Evolutionary conservation across 2,888 invertebrate species (phyloP), one percentile per base, ranked within the genome.

Genomic region (Scaptomyza parva): DNA sequence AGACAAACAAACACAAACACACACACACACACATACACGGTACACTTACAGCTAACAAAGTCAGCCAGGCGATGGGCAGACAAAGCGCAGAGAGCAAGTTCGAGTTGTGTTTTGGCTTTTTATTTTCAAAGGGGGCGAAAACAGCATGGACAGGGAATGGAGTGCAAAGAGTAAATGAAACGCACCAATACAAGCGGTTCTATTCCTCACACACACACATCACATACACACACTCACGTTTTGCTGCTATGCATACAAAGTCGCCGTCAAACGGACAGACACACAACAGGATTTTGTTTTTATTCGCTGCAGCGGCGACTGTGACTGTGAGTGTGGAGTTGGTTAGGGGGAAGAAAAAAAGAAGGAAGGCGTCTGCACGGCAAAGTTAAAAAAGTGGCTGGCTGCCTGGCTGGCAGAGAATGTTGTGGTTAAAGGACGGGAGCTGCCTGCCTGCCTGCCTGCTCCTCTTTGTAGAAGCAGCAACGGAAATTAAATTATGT

Each of bases 71-170:
- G 53, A 78, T 61, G 70, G 62, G 64, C 67, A 70, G 62, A 82
- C 85, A 84, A 77, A 86, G 86, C 75, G 75, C 50, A 70, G 74
- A 70, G 74, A 86, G 82, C 81, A 72, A 84, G 84, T 86, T 82
- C 55, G 81, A 84, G 75, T 80, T 86, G 70, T 84, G 81, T 86
- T 82, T 82, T 84, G 84, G 71, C 57, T 28, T 26, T 28, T 83
- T 62, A n/a, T 68, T 72, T 66, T 58, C 61, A 67, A 73, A 73
- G 76, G 80, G 45, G 28, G 44, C 20, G 11, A 14, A 82, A 82
- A 64, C 73, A 67, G 63, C 35, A 53, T 57, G 58, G 54, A 70
- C 69, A 75, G 76, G 72, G 71, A 61, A 51, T 30, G 30, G 39
- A 48, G 33, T 22, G 18, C 18, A 30, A 26, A 76, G 62, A 64